Evolutionary conservation across 1,140 invertebrate genomes (phyloP).

Genomic region (Drosophila ambigua): DNA sequence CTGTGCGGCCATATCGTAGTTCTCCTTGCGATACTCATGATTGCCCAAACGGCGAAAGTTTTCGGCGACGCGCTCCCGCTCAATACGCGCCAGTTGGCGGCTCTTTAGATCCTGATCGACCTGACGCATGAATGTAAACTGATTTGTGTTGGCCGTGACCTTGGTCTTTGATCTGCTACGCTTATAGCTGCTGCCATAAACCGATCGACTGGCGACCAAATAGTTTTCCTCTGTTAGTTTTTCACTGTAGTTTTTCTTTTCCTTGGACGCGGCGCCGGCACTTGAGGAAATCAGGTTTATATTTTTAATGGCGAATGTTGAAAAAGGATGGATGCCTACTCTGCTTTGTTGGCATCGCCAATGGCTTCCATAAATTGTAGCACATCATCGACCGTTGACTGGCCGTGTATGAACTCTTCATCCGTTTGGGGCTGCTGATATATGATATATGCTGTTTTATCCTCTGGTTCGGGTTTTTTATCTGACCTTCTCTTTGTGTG

Average conservation of each 20-base stretch:
- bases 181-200: background rate
- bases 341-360: constrained; percentile 35
- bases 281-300: background rate
- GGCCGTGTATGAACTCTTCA: constrained; percentile 38
- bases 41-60: constrained; percentile 60
- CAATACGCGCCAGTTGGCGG: constrained; percentile 6
- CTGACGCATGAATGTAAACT: constrained; percentile 67
- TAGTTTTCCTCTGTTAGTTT: background rate
- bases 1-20: constrained; percentile 19
- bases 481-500: background rate
- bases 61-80: constrained; percentile 49
- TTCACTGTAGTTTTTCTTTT: background rate
- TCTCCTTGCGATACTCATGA: constrained; percentile 30
- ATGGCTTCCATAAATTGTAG: constrained; percentile 27
- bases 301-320: too few relatives aligned
- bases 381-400: constrained; percentile 35
- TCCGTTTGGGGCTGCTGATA: constrained; percentile 29
- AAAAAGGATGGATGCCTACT: constrained; percentile 16
- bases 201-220: constrained; percentile 1
- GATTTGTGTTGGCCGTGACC: constrained; percentile 7
- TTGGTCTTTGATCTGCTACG: constrained; percentile 6
- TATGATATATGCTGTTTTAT: background rate
- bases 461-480: background rate
- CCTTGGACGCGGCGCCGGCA: background rate
- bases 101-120: constrained; percentile 13